Conservation (phyloP, 1,140 invertebrate species). For the Hermetia illucens region DNA sequence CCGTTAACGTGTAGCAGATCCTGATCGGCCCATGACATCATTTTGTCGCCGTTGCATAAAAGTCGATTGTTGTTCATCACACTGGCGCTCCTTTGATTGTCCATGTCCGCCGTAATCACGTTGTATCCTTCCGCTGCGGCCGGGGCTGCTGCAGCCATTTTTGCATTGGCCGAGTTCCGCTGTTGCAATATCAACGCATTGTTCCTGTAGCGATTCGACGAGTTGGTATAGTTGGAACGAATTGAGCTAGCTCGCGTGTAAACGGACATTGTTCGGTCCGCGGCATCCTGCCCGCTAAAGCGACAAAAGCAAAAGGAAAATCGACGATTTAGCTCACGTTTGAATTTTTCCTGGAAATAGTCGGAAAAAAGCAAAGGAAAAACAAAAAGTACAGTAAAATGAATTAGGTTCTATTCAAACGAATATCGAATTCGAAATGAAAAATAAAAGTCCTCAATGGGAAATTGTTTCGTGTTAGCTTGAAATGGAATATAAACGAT, state of each 20-base stretch:
- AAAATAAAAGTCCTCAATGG: slow-evolving; percentile 4
- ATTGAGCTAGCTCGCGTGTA: slow-evolving; percentile 26
- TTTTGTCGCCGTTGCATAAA: not conserved
- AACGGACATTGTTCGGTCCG: slow-evolving; percentile 25
- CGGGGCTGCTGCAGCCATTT: slow-evolving; percentile 1
- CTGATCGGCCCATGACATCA: too few species aligned
- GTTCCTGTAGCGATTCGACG: slow-evolving; percentile 24
- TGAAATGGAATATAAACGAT: not conserved
- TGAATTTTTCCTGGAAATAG: slow-evolving; percentile 55
- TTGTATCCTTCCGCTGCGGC: not conserved
- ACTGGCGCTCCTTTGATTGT: not conserved
- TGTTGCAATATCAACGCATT: slow-evolving; percentile 8
- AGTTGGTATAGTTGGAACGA: slow-evolving; percentile 23
- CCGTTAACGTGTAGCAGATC: too few species aligned
- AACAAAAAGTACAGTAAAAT: too few species aligned
- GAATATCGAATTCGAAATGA: slow-evolving; percentile 2
- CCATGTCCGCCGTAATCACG: not conserved
- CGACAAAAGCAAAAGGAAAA: slow-evolving; percentile 34
- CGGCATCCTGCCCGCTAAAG: slow-evolving; percentile 17
- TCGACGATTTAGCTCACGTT: slow-evolving; percentile 50
- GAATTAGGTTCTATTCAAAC: slow-evolving; percentile 1
- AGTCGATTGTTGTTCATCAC: not conserved
- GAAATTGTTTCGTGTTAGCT: slow-evolving; percentile 1
- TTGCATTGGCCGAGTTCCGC: slow-evolving; percentile 4
- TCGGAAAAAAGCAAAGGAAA: too few species aligned